A percentile compares a stretch with the other conserved stretches of the same genome.
Evolutionary conservation across 1,140 invertebrate species (phyloP).

Genomic region (Metopolophium dirhodum): DNA sequence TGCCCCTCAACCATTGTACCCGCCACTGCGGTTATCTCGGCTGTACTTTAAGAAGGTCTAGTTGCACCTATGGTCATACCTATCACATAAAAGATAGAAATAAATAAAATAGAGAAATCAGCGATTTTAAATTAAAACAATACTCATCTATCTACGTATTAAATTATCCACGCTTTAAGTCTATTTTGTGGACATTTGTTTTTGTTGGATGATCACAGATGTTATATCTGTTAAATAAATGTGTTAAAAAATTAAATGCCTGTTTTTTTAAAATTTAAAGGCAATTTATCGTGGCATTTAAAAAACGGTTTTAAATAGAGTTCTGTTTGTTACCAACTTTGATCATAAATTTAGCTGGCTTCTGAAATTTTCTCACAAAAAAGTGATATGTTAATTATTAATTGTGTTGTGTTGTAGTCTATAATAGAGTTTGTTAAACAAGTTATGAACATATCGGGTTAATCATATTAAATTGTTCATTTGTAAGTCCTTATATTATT

Average conservation of each 20-base stretch:
- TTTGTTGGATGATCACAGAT: not conserved
- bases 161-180: too few relatives aligned
- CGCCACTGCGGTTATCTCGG: too few relatives aligned
- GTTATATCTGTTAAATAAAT: not conserved
- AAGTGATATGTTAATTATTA: conserved; percentile 2
- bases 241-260: not conserved
- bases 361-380: not conserved
- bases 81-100: too few relatives aligned
- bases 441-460: not conserved
- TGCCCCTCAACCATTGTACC: too few relatives aligned
- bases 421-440: not conserved
- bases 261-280: not conserved
- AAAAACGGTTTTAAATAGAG: not conserved
- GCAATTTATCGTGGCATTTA: not conserved
- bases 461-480: not conserved
- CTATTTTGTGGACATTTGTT: not conserved
- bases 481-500: not conserved
- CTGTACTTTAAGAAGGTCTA: too few relatives aligned
- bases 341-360: conserved; percentile 7
- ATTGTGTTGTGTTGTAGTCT: not conserved
- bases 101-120: too few relatives aligned
- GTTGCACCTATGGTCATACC: too few relatives aligned
- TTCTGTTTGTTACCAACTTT: not conserved
- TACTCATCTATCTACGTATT: too few relatives aligned
- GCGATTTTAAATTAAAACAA: too few relatives aligned